Percentiles rank a stretch among this genome's conserved stretches.
Conservation (phyloP, 2,888 invertebrate genomes). For the Polyploca ridens region DNA sequence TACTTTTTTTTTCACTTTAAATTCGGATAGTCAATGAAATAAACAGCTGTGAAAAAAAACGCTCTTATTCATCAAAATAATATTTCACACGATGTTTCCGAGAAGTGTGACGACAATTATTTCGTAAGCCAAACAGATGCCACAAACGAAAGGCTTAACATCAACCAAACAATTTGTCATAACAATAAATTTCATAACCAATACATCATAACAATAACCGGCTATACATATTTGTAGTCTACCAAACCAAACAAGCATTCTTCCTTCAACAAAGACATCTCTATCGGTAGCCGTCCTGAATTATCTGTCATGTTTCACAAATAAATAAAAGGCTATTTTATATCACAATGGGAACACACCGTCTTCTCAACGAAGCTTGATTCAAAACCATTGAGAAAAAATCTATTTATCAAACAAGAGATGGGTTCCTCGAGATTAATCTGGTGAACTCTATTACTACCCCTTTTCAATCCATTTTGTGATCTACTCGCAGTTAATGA, state of each 20-base stretch:
- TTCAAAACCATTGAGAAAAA: constrained; percentile 70
- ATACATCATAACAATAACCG: constrained; percentile 71
- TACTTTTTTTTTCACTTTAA: neutral
- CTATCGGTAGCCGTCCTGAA: constrained; percentile 77
- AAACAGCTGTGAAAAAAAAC: constrained; percentile 29
- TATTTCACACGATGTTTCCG: constrained; percentile 44
- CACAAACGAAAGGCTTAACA: constrained; percentile 71
- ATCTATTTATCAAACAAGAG: constrained; percentile 77
- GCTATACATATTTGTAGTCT: constrained; percentile 56
- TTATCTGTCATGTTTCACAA: constrained; percentile 80
- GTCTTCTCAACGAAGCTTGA: constrained; percentile 60
- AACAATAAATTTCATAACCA: constrained; percentile 80
- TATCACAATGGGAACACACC: constrained; percentile 72
- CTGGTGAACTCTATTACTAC: constrained; percentile 71
- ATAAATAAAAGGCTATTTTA: constrained; percentile 77
- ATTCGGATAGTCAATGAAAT: constrained; percentile 16
- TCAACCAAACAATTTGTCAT: constrained; percentile 77
- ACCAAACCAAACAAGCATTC: constrained; percentile 73
- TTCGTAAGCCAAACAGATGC: constrained; percentile 58
- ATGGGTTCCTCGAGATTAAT: constrained; percentile 75
- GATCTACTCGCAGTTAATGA: constrained; percentile 21
- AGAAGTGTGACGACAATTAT: constrained; percentile 51
- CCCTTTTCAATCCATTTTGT: constrained; percentile 68
- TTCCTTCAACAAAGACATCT: constrained; percentile 73
- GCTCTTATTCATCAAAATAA: constrained; percentile 42